Conservation (phyloP, 2,888 invertebrate species). For the Atrina japonica region DNA sequence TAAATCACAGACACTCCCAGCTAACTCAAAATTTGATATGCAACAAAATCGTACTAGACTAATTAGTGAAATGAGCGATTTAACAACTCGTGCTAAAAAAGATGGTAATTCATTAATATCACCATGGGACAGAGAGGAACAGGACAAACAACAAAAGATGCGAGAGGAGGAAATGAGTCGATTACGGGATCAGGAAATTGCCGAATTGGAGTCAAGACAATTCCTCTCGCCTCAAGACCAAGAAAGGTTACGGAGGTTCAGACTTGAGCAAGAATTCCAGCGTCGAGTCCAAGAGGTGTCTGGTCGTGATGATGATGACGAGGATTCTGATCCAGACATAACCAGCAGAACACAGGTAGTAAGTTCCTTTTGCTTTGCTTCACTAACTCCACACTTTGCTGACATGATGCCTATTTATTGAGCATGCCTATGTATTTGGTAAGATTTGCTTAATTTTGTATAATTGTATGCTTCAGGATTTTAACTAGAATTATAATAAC, state of each 20-base stretch:
- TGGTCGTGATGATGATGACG: slow-evolving; percentile 86
- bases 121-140: slow-evolving; percentile 96
- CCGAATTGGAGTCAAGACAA: slow-evolving; percentile 86
- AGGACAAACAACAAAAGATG: slow-evolving; percentile 90
- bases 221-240: slow-evolving; percentile 71
- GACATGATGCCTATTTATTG: no score
- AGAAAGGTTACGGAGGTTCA: slow-evolving; percentile 82
- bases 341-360: slow-evolving; percentile 39
- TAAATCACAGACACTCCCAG: slow-evolving; percentile 37
- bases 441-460: no score
- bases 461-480: no score
- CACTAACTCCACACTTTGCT: no score
- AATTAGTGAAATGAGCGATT: slow-evolving; percentile 32
- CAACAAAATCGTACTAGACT: slow-evolving; percentile 36
- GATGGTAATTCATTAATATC: slow-evolving; percentile 48
- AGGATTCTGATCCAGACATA: slow-evolving; percentile 73
- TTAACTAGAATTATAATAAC: no score
- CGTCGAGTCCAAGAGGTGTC: slow-evolving; percentile 91
- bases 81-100: slow-evolving; percentile 17
- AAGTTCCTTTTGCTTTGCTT: slow-evolving; percentile 17
- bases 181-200: slow-evolving; percentile 93
- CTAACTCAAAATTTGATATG: not conserved
- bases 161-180: slow-evolving; percentile 88
- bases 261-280: slow-evolving; percentile 96
- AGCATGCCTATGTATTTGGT: no score